Base-by-base conservation (phyloP, 2,797 vertebrate genomes). In the Distichodus sexfasciatus region DNA sequence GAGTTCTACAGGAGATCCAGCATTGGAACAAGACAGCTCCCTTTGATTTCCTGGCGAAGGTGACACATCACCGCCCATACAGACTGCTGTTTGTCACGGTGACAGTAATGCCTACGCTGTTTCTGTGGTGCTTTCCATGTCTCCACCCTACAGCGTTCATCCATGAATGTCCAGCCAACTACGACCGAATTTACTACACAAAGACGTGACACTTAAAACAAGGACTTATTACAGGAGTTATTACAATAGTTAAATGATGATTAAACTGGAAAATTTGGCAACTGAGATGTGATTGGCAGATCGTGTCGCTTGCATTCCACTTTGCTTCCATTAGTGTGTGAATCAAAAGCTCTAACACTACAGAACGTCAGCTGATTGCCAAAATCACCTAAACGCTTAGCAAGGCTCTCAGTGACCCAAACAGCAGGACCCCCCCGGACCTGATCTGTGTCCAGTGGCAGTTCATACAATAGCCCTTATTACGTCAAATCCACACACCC, bases 11-110 rank as follows among this genome's bases (percentile, higher is more conserved):
- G 73, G 43, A 71, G 63, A 79, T 69, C 59, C 75, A 83, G 65
- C 67, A 80, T 74, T 76, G 69, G 76, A 79, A 84, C 67, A 82
- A 67, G 86, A 81, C 81, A 71, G 86, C 81, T 47, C 79, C 67
- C 78, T 76, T 59, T 77, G 68, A 70, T 74, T 78, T 88, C 76
- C 84, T 72, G 76, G 63, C 79, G 81, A 74, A 79, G 74, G 69
- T 61, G 64, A 72, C 63, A 81, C 90, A 85, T 90, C 88, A 87
- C 65, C 80, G 79, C 77, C 61, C 80, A 87, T 83, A 81, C 81
- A 77, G 72, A 80, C 81, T 75, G 73, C 31, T 65, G 83, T 90
- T 90, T 84, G 87, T 91, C 86, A 89, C 60, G 46, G 11, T 64
- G 35, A 81, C 88, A 73, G 76, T 74, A 81, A 62, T 0, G 3